These are phyloP conservation scores for Gouania willdenowi DNA, from an alignment of 2,797 vertebrate genomes.

Conservation along the genomic window DNA sequence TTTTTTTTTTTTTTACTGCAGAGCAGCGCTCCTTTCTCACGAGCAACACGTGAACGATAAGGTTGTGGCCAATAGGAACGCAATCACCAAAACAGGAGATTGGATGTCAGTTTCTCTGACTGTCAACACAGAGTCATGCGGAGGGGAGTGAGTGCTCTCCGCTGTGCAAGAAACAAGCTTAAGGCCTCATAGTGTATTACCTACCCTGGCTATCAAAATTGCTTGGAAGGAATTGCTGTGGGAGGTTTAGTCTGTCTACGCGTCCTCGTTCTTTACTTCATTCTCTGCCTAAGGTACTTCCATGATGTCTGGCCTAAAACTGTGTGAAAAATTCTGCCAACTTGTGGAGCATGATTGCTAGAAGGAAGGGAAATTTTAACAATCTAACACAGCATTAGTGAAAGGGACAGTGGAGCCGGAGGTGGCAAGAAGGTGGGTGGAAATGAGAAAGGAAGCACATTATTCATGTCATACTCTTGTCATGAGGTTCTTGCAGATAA, in stretches of 20 bases:
- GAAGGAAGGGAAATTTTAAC: conserved; percentile 57
- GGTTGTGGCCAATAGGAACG: conserved; percentile 55
- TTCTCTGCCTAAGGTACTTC: conserved; percentile 66
- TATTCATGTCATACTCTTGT: conserved; percentile 46
- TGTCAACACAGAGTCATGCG: conserved; percentile 53
- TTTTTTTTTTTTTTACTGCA: conserved; percentile 1
- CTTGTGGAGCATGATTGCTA: conserved; percentile 62
- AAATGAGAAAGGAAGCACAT: conserved; percentile 60
- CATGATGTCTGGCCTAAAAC: conserved; percentile 69
- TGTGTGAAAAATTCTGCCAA: conserved; percentile 65
- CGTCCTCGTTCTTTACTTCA: conserved; percentile 61
- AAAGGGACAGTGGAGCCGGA: conserved; percentile 24
- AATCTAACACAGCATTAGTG: conserved; percentile 38
- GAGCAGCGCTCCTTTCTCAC: conserved; percentile 23
- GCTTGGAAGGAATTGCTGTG: conserved; percentile 68
- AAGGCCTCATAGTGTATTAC: conserved; percentile 56
- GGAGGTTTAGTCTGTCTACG: conserved; percentile 63
- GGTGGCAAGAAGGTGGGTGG: background rate
- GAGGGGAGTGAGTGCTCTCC: conserved; percentile 47
- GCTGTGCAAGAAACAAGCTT: conserved; percentile 62
- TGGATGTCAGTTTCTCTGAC: conserved; percentile 61
- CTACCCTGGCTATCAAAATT: conserved; percentile 67
- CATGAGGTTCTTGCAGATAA: conserved; percentile 55
- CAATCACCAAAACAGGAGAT: conserved; percentile 63
- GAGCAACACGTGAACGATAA: conserved; percentile 54